Percentiles rank a stretch among this genome's conserved stretches.
Evolutionary conservation across 2,888 invertebrate species (phyloP).

Genomic region (Mythimna albipuncta): DNA sequence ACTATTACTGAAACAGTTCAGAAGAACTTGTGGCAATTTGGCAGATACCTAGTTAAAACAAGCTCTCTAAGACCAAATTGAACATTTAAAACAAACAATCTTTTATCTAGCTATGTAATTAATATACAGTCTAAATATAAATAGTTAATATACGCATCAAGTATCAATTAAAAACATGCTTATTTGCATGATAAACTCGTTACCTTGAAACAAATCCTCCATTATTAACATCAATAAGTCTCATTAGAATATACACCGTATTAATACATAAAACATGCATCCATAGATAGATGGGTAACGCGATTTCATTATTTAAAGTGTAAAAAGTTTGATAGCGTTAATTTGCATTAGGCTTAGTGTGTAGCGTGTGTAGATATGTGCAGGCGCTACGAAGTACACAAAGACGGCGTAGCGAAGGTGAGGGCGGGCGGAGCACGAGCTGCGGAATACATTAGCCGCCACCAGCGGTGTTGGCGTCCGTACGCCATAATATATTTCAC

Average conservation of each 20-base stretch:
- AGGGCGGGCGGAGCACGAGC: slow-evolving; percentile 84
- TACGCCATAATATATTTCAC: slow-evolving; percentile 89
- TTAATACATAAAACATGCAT: neutral
- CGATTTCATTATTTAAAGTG: slow-evolving; percentile 7
- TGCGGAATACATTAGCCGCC: slow-evolving; percentile 88
- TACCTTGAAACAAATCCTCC: slow-evolving; percentile 12
- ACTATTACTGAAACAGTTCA: neutral
- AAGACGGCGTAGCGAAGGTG: slow-evolving; percentile 78
- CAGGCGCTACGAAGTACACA: slow-evolving; percentile 68
- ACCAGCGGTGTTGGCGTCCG: slow-evolving; percentile 83
- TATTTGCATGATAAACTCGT: slow-evolving; percentile 25
- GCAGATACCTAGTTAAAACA: neutral
- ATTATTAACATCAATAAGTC: neutral
- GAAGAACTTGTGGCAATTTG: neutral
- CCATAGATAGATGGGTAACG: neutral
- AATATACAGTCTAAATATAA: neutral
- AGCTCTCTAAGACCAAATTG: too few species aligned
- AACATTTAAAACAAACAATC: neutral
- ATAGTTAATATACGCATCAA: slow-evolving; percentile 11
- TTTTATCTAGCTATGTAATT: neutral
- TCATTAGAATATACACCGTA: neutral
- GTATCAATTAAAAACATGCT: slow-evolving; percentile 8
- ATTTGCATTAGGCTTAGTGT: slow-evolving; percentile 68
- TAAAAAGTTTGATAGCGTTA: slow-evolving; percentile 34
- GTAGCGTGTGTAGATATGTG: slow-evolving; percentile 48